These are phyloP conservation scores for Clarias macrocephalus DNA, from an alignment of 2,113 vertebrate genomes.

Conservation along the genomic window DNA sequence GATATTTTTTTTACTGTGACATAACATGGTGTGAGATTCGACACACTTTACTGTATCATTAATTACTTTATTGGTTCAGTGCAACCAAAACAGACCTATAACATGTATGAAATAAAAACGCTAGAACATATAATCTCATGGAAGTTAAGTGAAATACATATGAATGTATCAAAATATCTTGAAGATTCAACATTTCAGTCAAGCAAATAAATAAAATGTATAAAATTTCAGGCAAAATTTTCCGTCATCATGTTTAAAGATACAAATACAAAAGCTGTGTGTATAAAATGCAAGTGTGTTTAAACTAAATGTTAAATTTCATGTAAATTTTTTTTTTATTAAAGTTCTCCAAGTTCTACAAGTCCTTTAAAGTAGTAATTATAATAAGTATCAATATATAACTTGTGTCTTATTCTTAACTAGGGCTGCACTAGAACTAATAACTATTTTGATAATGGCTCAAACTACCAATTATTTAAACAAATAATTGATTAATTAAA, in stretches of 20 bases:
- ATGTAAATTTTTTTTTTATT: no score
- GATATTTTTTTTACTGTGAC: no score
- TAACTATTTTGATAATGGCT: no score
- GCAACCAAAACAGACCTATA: not conserved
- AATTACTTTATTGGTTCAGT: not conserved
- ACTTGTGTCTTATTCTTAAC: no score
- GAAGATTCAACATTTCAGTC: not conserved
- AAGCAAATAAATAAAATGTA: not conserved
- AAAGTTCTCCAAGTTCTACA: no score
- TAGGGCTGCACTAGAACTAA: no score
- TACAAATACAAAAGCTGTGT: not conserved
- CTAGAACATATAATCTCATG: not conserved
- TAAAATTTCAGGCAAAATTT: not conserved
- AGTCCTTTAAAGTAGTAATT: no score
- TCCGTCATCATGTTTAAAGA: not conserved
- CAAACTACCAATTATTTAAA: no score
- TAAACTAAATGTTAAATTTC: not conserved
- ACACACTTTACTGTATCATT: not conserved
- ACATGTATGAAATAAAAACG: not conserved
- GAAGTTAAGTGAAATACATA: not conserved
- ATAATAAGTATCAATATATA: no score
- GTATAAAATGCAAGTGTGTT: not conserved
- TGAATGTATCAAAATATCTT: not conserved
- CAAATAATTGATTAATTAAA: no score
- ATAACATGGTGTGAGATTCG: not conserved